Evolutionary conservation across 2,797 vertebrate genomes (phyloP).

Genomic region (Neoniphon sammara): DNA sequence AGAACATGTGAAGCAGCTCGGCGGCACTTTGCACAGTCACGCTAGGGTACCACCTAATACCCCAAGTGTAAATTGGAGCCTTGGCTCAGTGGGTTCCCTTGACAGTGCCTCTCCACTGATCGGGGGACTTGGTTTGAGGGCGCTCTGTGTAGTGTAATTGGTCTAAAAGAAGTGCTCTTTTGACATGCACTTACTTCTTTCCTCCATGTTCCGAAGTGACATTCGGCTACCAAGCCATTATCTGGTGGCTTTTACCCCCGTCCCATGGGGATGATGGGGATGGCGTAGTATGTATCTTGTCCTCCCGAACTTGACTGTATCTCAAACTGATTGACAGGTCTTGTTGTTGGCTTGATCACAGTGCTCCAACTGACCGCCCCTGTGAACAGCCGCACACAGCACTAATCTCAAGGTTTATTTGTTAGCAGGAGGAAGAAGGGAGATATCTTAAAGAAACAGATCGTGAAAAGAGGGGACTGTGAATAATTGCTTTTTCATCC

Average conservation of each 20-base stretch:
- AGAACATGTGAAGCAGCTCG: conserved; percentile 55
- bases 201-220: conserved; percentile 64
- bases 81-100: conserved; percentile 71
- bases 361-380: conserved; percentile 53
- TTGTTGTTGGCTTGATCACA: conserved; percentile 65
- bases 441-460: conserved; percentile 86
- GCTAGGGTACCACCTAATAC: conserved; percentile 76
- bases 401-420: conserved; percentile 79
- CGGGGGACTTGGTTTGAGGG: conserved; percentile 47
- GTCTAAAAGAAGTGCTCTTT: conserved; percentile 73
- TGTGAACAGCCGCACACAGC: conserved; percentile 61
- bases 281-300: background rate
- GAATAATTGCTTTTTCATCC: conserved; percentile 87
- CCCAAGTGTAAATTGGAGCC: conserved; percentile 78
- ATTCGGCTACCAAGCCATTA: conserved; percentile 77
- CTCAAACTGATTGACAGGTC: conserved; percentile 73
- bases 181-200: conserved; percentile 62
- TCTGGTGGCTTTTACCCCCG: conserved; percentile 68
- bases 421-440: conserved; percentile 58
- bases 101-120: conserved; percentile 68
- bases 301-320: conserved; percentile 50
- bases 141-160: conserved; percentile 73
- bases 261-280: conserved; percentile 50
- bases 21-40: conserved; percentile 69
- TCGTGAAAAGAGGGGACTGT: conserved; percentile 80